Conservation (phyloP, 2,797 vertebrate genomes). For the Enteromius trimaculatus region DNA sequence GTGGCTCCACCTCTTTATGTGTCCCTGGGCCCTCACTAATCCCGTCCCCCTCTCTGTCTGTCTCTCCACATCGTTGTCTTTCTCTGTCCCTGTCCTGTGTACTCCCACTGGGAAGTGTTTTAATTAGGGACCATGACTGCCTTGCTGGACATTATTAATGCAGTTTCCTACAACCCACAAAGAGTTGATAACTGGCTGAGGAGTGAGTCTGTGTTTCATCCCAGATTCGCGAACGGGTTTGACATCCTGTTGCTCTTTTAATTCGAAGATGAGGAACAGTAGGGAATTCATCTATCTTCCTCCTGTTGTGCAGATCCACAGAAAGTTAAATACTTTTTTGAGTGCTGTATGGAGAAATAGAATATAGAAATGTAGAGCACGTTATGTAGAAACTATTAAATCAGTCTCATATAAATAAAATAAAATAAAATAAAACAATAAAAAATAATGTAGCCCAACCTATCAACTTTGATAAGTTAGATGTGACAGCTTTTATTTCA, state of each 20-base stretch:
- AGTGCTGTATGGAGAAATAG: neutral
- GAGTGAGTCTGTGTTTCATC: slow-evolving; percentile 24
- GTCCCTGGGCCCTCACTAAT: slow-evolving; percentile 32
- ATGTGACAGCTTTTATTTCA: neutral
- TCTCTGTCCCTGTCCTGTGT: slow-evolving; percentile 33
- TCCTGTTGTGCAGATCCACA: neutral
- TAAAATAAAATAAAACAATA: neutral
- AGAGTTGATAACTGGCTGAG: slow-evolving; percentile 39
- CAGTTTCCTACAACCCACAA: slow-evolving; percentile 40
- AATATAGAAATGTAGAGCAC: neutral
- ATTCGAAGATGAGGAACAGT: slow-evolving; percentile 34
- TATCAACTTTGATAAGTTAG: neutral
- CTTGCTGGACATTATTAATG: slow-evolving; percentile 47
- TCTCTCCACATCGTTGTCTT: slow-evolving; percentile 4
- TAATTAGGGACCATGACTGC: slow-evolving; percentile 41
- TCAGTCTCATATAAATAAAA: neutral
- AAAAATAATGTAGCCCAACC: neutral
- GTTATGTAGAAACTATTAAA: neutral
- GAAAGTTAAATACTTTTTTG: neutral
- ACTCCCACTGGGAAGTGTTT: slow-evolving; percentile 42
- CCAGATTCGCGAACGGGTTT: neutral
- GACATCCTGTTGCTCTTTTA: slow-evolving; percentile 38
- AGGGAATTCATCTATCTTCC: neutral
- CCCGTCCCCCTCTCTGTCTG: neutral
- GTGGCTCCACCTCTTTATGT: slow-evolving; percentile 38